A percentile compares a stretch with the other conserved stretches of the same genome.
phyloP scores from a whole-genome alignment of 2,888 invertebrate genomes.

The Euzophera pinguis region DNA sequence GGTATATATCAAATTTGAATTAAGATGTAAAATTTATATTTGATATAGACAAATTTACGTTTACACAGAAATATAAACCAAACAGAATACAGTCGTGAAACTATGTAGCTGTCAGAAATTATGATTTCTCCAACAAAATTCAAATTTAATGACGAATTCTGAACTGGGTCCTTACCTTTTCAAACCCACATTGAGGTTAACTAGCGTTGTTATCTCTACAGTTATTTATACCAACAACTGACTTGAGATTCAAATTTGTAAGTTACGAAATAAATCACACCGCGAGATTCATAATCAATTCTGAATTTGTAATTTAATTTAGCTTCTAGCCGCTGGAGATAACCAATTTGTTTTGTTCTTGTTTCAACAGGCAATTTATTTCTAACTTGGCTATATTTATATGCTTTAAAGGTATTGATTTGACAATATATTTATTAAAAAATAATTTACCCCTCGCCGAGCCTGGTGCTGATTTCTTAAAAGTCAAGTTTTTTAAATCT shows the following conservation, averaged over 20 bases:
- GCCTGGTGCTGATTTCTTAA: too few species aligned
- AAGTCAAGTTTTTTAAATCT: too few species aligned
- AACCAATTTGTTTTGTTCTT: background rate
- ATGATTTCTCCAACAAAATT: background rate
- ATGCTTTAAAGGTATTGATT: too few species aligned
- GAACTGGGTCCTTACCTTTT: slow-evolving; percentile 10
- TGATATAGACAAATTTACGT: background rate
- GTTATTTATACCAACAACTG: slow-evolving; percentile 11
- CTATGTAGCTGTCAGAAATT: background rate
- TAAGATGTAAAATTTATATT: too few species aligned
- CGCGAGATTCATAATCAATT: slow-evolving; percentile 52
- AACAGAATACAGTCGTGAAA: background rate
- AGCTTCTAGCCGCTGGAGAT: slow-evolving; percentile 38
- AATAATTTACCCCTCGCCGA: too few species aligned
- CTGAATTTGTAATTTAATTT: slow-evolving; percentile 67
- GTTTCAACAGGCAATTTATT: too few species aligned
- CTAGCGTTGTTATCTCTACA: slow-evolving; percentile 7
- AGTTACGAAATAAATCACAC: slow-evolving; percentile 46
- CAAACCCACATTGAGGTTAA: slow-evolving; percentile 9
- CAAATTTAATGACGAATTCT: slow-evolving; percentile 5
- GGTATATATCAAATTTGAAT: too few species aligned
- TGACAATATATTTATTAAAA: too few species aligned
- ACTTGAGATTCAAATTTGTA: slow-evolving; percentile 15
- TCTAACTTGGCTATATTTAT: too few species aligned
- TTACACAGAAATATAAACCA: background rate